Evolutionary conservation across 2,888 invertebrate genomes (phyloP).

Genomic region (Pachymerium ferrugineum): DNA sequence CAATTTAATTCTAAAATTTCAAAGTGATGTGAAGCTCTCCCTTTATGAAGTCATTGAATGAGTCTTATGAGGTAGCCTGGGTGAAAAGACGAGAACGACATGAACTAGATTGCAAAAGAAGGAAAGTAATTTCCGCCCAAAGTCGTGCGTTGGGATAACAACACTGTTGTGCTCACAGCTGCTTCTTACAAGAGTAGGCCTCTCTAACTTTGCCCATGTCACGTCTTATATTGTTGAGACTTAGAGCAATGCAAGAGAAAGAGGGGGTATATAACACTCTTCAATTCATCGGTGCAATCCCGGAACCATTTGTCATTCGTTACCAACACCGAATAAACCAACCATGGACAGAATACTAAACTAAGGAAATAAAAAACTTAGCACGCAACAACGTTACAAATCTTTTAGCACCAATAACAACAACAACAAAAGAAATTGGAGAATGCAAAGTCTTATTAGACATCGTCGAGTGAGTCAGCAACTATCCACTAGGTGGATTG

Average conservation of each 20-base stretch:
- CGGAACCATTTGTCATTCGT: background rate
- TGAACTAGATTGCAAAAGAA: constrained; percentile 7
- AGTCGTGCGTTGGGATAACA: constrained; percentile 2
- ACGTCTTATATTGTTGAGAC: background rate
- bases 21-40: background rate
- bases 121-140: constrained; percentile 22
- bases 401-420: background rate
- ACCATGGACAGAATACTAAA: background rate
- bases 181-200: no score
- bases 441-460: constrained; percentile 4
- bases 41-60: no score
- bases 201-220: background rate
- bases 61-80: background rate
- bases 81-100: background rate
- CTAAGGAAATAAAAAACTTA: background rate
- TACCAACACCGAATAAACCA: background rate
- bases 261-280: background rate
- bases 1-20: constrained; percentile 8
- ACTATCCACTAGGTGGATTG: background rate
- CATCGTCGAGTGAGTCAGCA: constrained; percentile 13
- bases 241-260: no score
- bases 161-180: background rate
- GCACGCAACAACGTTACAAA: background rate
- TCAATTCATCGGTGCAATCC: background rate
- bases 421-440: background rate